Conservation (phyloP, 2,113 vertebrate genomes). For the Salvelinus namaycush region DNA sequence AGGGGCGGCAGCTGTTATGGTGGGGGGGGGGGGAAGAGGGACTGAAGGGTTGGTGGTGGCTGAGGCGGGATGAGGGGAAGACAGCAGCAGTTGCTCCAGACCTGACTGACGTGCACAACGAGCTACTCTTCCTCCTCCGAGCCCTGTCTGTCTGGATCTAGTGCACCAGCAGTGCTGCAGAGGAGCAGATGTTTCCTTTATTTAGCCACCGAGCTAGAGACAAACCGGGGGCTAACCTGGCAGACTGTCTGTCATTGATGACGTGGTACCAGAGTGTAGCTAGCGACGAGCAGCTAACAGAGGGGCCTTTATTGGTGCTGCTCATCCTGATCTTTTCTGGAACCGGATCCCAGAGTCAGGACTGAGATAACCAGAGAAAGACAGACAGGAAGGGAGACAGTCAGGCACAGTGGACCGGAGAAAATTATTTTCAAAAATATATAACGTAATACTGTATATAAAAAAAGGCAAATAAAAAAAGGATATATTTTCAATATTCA, state of each 20-base stretch:
- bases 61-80: slow-evolving; percentile 57
- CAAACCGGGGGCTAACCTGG: slow-evolving; percentile 32
- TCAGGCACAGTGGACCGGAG: too few species aligned
- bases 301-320: neutral
- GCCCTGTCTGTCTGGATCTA: slow-evolving; percentile 60
- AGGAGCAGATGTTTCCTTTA: slow-evolving; percentile 76
- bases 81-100: slow-evolving; percentile 44
- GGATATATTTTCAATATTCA: too few species aligned
- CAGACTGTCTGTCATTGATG: slow-evolving; percentile 26
- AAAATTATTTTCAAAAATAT: too few species aligned
- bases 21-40: neutral
- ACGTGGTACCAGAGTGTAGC: neutral
- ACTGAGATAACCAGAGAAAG: too few species aligned
- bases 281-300: slow-evolving; percentile 1
- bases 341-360: too few species aligned
- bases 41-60: slow-evolving; percentile 11
- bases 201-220: slow-evolving; percentile 51
- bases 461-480: too few species aligned
- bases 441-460: too few species aligned
- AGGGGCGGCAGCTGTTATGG: slow-evolving; percentile 43
- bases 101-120: neutral
- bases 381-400: too few species aligned
- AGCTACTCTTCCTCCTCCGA: slow-evolving; percentile 47
- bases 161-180: slow-evolving; percentile 61
- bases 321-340: neutral